Percentiles rank a stretch among this genome's conserved stretches.
Conservation (phyloP, 2,797 vertebrate species). For the Orientallactaga sibirica region DNA sequence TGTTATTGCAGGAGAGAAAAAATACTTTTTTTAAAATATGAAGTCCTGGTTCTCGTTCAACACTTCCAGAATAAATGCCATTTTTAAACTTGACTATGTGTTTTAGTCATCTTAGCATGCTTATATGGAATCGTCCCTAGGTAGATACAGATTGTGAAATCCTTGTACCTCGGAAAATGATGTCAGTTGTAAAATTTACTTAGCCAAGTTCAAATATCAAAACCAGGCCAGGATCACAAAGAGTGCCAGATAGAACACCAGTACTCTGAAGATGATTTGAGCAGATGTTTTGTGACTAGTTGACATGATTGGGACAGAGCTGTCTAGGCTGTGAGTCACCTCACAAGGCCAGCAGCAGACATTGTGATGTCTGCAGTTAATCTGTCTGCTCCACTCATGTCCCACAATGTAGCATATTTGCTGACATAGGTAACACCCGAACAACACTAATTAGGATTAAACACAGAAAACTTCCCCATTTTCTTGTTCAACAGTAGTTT, state of each 20-base stretch:
- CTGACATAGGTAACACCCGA: not conserved
- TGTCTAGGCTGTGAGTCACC: slow-evolving; percentile 70
- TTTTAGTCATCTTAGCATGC: slow-evolving; percentile 14
- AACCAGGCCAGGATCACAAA: slow-evolving; percentile 15
- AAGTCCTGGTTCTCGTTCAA: not conserved
- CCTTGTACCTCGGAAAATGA: slow-evolving; percentile 62
- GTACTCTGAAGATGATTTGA: slow-evolving; percentile 68
- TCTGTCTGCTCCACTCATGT: slow-evolving; percentile 35
- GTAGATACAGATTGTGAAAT: slow-evolving; percentile 23
- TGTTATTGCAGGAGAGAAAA: not conserved
- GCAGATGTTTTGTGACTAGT: slow-evolving; percentile 69
- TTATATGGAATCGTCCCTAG: slow-evolving; percentile 11
- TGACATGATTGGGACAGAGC: slow-evolving; percentile 64
- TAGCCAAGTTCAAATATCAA: slow-evolving; percentile 64
- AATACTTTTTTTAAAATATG: not conserved
- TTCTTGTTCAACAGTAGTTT: not conserved
- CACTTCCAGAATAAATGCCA: not conserved
- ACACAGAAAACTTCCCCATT: not conserved
- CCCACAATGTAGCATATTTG: not conserved
- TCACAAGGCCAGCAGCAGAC: slow-evolving; percentile 40
- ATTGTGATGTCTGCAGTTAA: slow-evolving; percentile 71
- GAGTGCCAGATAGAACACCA: slow-evolving; percentile 46
- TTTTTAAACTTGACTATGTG: not conserved
- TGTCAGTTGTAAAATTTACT: slow-evolving; percentile 61
- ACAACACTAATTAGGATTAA: slow-evolving; percentile 8